Evolutionary conservation across 2,888 invertebrate genomes (phyloP).

Genomic region (Liodrosophila aerea): DNA sequence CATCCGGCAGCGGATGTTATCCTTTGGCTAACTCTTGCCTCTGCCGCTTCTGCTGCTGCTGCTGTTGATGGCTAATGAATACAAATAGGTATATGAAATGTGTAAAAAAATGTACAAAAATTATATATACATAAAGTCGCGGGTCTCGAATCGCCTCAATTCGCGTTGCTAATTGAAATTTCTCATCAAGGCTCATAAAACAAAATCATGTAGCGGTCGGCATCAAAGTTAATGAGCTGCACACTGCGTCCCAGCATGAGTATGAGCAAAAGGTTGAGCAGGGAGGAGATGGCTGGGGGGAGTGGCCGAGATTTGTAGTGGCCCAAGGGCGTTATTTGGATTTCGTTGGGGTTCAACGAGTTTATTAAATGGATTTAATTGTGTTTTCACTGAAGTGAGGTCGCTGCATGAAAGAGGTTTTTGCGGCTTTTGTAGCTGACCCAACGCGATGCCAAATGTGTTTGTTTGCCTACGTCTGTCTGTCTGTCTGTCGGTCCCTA

Average conservation of each 20-base stretch:
- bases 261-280: conserved; percentile 5
- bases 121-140: conserved; percentile 13
- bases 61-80: conserved; percentile 60
- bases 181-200: conserved; percentile 18
- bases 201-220: conserved; percentile 31
- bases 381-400: conserved; percentile 33
- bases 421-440: conserved; percentile 29
- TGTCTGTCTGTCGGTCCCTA: neutral
- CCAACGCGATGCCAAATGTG: conserved; percentile 34
- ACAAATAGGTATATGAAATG: conserved; percentile 43
- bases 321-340: conserved; percentile 64
- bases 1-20: conserved; percentile 57
- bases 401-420: conserved; percentile 21
- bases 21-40: conserved; percentile 17
- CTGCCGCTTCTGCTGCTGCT: conserved; percentile 9
- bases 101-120: conserved; percentile 17
- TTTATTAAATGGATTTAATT: conserved; percentile 75
- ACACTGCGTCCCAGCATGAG: conserved; percentile 21
- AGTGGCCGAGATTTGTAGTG: conserved; percentile 12
- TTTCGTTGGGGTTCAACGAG: conserved; percentile 63
- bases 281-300: neutral
- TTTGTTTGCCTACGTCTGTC: no score
- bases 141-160: conserved; percentile 25
- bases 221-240: conserved; percentile 71
- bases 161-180: conserved; percentile 63